These are phyloP conservation scores for Leucophenga varia DNA, from an alignment of 1,140 invertebrate species.

Conservation along the genomic window DNA sequence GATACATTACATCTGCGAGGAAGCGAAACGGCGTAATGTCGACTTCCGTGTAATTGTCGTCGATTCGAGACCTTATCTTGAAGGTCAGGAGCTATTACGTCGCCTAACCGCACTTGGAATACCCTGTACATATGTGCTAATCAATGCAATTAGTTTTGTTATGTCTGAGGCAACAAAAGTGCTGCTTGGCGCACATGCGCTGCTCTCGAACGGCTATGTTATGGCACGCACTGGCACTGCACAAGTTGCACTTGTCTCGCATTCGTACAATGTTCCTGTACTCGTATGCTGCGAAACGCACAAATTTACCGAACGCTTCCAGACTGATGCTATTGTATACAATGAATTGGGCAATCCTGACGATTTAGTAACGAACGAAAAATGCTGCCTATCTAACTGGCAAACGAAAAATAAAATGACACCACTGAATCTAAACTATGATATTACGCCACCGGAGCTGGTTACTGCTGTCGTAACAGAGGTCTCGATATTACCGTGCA, in stretches of 20 bases:
- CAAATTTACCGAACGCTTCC: conserved; percentile 88
- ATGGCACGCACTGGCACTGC: conserved; percentile 85
- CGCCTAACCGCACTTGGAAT: conserved; percentile 70
- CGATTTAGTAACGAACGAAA: conserved; percentile 63
- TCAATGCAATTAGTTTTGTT: conserved; percentile 78
- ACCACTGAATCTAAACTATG: conserved; percentile 82
- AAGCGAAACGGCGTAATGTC: conserved; percentile 67
- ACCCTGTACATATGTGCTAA: conserved; percentile 79
- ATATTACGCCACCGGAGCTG: conserved; percentile 87
- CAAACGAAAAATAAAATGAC: conserved; percentile 64
- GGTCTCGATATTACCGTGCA: conserved; percentile 84
- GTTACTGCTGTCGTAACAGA: conserved; percentile 91
- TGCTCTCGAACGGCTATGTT: conserved; percentile 87
- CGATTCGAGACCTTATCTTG: conserved; percentile 74
- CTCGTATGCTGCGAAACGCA: conserved; percentile 93
- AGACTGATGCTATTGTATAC: conserved; percentile 89
- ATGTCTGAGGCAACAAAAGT: conserved; percentile 79
- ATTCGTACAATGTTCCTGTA: conserved; percentile 83
- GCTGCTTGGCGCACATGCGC: conserved; percentile 81
- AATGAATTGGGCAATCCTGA: conserved; percentile 87
- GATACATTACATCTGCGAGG: conserved; percentile 73
- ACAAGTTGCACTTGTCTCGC: conserved; percentile 81
- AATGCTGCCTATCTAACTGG: conserved; percentile 65
- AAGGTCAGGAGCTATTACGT: conserved; percentile 76
- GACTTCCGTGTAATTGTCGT: conserved; percentile 80